phyloP scores from a whole-genome alignment of 1,140 invertebrate species.

The Penaeus chinensis region DNA sequence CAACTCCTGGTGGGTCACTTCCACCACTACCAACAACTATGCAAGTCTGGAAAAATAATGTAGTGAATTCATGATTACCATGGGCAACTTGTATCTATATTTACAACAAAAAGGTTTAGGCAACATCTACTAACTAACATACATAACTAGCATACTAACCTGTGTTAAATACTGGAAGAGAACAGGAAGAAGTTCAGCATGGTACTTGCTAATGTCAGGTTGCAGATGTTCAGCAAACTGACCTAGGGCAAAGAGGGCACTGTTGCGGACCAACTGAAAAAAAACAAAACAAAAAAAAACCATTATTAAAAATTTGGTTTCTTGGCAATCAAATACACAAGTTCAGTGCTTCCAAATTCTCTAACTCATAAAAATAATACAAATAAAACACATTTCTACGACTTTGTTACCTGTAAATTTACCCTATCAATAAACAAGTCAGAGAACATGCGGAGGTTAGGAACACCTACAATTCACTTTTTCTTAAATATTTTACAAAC shows the following conservation, averaged over 20 bases:
- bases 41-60: conserved; percentile 48
- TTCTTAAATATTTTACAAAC: too few relatives aligned
- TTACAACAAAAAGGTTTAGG: neutral
- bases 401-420: neutral
- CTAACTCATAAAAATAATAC: too few relatives aligned
- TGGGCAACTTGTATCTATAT: neutral
- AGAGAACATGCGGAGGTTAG: too few relatives aligned
- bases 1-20: conserved; percentile 70
- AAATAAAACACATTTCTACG: too few relatives aligned
- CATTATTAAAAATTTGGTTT: too few relatives aligned
- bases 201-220: conserved; percentile 79
- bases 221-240: conserved; percentile 87
- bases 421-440: neutral
- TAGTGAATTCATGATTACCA: neutral
- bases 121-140: neutral
- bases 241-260: conserved; percentile 83
- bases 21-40: conserved; percentile 52
- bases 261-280: conserved; percentile 74
- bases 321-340: too few relatives aligned
- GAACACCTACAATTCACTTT: too few relatives aligned
- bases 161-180: conserved; percentile 79
- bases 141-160: conserved; percentile 67
- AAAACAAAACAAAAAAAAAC: neutral
- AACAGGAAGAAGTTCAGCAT: conserved; percentile 79
- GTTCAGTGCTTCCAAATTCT: too few relatives aligned